Conservation (phyloP, 2,888 invertebrate species). For the Tipula unca region DNA sequence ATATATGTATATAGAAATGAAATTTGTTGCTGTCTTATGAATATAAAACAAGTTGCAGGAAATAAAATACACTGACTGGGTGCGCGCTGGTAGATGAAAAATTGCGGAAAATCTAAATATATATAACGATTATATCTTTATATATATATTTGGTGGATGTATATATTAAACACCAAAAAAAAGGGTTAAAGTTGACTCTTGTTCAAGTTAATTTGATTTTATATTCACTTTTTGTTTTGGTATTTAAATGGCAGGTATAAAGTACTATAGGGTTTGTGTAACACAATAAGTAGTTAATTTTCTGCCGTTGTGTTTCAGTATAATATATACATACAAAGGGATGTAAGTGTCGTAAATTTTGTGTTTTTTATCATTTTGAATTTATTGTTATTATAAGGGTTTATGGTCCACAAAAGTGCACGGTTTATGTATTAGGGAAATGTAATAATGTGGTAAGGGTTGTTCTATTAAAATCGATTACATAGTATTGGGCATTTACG, state of each 20-base stretch:
- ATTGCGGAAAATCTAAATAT: background rate
- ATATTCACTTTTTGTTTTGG: background rate
- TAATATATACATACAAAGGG: background rate
- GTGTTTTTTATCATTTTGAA: background rate
- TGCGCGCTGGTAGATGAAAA: background rate
- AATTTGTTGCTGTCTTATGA: background rate
- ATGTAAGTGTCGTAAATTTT: background rate
- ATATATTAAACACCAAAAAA: background rate
- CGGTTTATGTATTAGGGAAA: background rate
- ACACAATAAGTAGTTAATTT: background rate
- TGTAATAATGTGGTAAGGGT: background rate
- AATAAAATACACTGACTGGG: background rate
- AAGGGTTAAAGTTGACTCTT: background rate
- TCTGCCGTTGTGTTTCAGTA: too few species aligned
- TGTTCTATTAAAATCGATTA: background rate
- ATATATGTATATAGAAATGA: background rate
- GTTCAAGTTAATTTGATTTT: conserved; percentile 14
- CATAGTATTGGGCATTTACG: too few species aligned
- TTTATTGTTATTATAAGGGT: background rate
- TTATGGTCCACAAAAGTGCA: background rate
- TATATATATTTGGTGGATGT: background rate
- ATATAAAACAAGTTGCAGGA: background rate
- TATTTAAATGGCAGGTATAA: background rate
- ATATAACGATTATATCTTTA: background rate
- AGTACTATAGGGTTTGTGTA: background rate